A percentile compares a stretch with the other conserved stretches of the same genome.
Conservation (phyloP, 1,140 invertebrate genomes). For the Spodoptera litura region DNA sequence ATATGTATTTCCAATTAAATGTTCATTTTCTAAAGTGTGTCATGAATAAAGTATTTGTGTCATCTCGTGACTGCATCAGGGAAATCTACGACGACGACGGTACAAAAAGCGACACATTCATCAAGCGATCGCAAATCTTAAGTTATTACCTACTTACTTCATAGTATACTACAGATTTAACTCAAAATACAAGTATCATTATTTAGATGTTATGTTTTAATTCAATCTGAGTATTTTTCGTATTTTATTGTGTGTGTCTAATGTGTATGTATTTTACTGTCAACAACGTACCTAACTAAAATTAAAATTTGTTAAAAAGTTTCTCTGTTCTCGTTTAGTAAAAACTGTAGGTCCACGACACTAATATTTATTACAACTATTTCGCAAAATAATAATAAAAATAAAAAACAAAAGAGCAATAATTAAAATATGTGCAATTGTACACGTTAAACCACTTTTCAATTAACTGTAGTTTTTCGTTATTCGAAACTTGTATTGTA, state of each 20-base stretch:
- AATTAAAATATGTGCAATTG: constrained; percentile 2
- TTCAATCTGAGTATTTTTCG: too few species aligned
- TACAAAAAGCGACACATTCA: constrained; percentile 9
- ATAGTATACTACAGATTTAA: neutral
- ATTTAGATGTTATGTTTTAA: neutral
- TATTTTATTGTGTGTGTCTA: too few species aligned
- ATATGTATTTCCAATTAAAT: neutral
- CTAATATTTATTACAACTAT: constrained; percentile 3
- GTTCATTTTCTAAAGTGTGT: neutral
- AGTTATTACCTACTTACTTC: neutral
- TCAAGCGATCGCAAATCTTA: constrained; percentile 4
- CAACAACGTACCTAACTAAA: too few species aligned
- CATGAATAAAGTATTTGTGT: constrained; percentile 12
- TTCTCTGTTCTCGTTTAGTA: too few species aligned
- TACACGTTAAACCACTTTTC: neutral
- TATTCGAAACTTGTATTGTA: constrained; percentile 2
- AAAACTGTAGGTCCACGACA: too few species aligned
- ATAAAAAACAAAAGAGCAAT: neutral
- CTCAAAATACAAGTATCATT: neutral
- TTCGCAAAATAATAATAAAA: neutral
- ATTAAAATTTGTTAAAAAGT: too few species aligned
- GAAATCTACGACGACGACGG: neutral
- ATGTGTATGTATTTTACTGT: too few species aligned
- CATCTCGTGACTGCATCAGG: constrained; percentile 26
- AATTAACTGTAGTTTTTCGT: constrained; percentile 4